Evolutionary conservation across 2,797 vertebrate species (phyloP).

Genomic region (Pitangus sulphuratus): DNA sequence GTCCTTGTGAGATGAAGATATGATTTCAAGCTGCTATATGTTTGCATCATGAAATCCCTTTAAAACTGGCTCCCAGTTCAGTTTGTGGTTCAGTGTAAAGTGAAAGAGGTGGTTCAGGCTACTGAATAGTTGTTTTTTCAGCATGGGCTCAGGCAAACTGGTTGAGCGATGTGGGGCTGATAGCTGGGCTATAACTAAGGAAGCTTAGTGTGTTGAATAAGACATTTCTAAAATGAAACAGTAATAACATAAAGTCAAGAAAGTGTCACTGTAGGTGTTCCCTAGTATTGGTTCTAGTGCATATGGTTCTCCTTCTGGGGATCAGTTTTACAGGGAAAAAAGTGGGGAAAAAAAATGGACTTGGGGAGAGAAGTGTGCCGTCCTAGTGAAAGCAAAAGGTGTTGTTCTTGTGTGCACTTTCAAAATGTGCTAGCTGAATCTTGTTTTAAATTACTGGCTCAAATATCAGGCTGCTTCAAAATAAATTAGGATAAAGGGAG

Average conservation of each 20-base stretch:
- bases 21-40: not conserved
- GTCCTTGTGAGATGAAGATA: not conserved
- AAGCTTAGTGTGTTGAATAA: not conserved
- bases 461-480: not conserved
- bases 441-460: not conserved
- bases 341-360: too few species aligned
- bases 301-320: not conserved
- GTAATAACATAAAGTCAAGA: not conserved
- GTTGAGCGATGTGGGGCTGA: not conserved
- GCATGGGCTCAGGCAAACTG: accelerated
- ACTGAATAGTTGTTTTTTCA: not conserved
- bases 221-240: not conserved
- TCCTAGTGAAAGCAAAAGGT: not conserved
- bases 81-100: not conserved
- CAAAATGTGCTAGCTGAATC: not conserved
- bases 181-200: not conserved
- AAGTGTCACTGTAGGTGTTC: not conserved
- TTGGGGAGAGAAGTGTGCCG: not conserved
- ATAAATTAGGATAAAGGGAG: not conserved
- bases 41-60: not conserved
- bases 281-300: not conserved
- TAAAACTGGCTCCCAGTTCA: not conserved
- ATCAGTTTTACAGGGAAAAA: not conserved
- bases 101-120: not conserved
- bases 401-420: not conserved